Evolutionary conservation across 2,113 vertebrate species (phyloP), one percentile per base, ranked within the genome.

Genomic region (Prunella fulvescens): DNA sequence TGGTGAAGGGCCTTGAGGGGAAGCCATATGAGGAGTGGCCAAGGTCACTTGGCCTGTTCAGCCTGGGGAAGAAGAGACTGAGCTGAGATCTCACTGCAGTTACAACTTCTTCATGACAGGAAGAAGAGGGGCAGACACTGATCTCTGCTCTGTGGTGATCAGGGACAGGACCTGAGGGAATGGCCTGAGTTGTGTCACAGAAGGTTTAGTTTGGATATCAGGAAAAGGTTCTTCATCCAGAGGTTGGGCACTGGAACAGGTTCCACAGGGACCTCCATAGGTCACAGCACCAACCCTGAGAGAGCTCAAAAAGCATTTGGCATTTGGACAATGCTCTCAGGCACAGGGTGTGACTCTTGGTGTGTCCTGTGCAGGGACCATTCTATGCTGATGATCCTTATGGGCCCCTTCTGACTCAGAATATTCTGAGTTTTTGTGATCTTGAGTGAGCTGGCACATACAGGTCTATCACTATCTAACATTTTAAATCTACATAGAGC

Each of bases 91-190:
- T 26, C 54, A 61, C 0, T 35, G 29, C 61, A 35, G 40, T 47
- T 19, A 11, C 40, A 47, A 9, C 20, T 40, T 47, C 25, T 20
- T 42, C 4, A 1, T 5, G 17, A 47, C 6, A 7, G 11, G n/a
- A 45, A 40, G 39, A 18, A 12, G 9, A 67, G 10, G 13, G 14
- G 5, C 14, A 47, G 8, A 3, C 29, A 61, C 17, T 20, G 45
- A 74, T 18, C 5, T 53, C 24, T 61, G 4, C 24, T 54, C 54
- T 54, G 24, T 22, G 20, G 25, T 54, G 24, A 44, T 5, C 40
- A 61, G n/a, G 5, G n/a, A 61, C 54, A 69, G 54, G 8, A 31
- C 5, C 9, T 0, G 0, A 76, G 4, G 5, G 20, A 89, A 54
- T 11, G 4, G 25, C 29, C 48, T 56, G 40, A 77, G 25, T 1